phyloP scores from a whole-genome alignment of 2,113 vertebrate genomes.

The Nerophis ophidion region DNA sequence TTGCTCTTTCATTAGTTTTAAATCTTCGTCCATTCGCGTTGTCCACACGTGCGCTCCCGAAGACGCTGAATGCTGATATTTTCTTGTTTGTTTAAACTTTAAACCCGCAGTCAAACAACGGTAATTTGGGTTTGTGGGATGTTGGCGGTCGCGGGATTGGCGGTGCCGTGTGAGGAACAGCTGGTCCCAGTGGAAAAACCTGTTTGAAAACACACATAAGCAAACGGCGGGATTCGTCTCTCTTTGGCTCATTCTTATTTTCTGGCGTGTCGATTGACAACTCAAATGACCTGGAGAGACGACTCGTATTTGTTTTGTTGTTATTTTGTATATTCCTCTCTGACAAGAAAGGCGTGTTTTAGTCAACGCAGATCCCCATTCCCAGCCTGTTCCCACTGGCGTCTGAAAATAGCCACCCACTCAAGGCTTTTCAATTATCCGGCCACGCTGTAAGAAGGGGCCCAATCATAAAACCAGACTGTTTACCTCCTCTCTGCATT shows the following conservation, averaged over 20 bases:
- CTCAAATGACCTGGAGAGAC: constrained; percentile 2
- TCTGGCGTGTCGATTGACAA: neutral
- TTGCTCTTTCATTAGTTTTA: too few species aligned
- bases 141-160: constrained; percentile 51
- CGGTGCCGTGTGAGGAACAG: constrained; percentile 58
- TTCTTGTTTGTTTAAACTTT: constrained; percentile 71
- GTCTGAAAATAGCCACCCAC: constrained; percentile 69
- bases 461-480: constrained; percentile 70
- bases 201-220: constrained; percentile 36
- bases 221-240: neutral
- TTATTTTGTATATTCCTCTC: constrained; percentile 5
- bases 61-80: constrained; percentile 72
- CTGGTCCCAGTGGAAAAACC: constrained; percentile 54
- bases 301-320: constrained; percentile 22
- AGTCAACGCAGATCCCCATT: constrained; percentile 40
- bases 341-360: constrained; percentile 23
- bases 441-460: constrained; percentile 62
- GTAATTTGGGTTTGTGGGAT: constrained; percentile 70
- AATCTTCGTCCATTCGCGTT: too few species aligned
- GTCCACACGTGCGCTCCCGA: constrained; percentile 35
- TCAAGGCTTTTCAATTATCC: constrained; percentile 71
- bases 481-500: constrained; percentile 69
- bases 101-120: constrained; percentile 55
- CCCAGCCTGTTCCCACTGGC: constrained; percentile 67
- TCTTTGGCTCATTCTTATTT: neutral